Evolutionary conservation across 2,797 vertebrate species (phyloP).

Genomic region (Gastrophryne carolinensis): DNA sequence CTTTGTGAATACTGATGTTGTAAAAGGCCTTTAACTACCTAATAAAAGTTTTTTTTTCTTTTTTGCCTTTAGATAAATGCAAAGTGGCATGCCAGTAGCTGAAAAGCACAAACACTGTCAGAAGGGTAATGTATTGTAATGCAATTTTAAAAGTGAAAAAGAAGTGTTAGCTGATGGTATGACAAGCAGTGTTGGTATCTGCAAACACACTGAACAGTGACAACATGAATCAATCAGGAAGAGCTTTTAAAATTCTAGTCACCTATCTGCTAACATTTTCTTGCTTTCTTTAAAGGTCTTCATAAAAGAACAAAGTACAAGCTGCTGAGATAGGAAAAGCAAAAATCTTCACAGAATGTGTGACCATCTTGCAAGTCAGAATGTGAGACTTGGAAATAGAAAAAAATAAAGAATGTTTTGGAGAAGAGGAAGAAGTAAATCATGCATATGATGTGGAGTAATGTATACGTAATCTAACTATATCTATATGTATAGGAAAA

Average conservation of each 20-base stretch:
- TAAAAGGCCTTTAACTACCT: constrained; percentile 30
- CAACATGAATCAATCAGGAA: background rate
- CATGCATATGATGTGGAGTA: background rate
- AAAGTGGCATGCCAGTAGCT: background rate
- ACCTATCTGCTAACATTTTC: background rate
- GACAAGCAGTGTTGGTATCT: background rate
- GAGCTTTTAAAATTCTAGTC: constrained; percentile 20
- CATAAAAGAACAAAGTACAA: constrained; percentile 20
- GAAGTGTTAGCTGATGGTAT: rapidly evolving
- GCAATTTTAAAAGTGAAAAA: background rate
- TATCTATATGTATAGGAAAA: too few relatives aligned
- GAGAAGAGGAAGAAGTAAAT: background rate
- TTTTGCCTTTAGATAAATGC: background rate
- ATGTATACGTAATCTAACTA: too few relatives aligned
- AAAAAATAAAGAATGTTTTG: background rate
- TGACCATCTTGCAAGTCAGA: constrained; percentile 4
- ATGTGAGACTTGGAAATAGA: background rate
- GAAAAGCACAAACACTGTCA: background rate
- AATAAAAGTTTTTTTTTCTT: constrained; percentile 24
- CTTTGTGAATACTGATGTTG: constrained; percentile 27
- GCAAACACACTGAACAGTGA: background rate
- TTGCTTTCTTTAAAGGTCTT: background rate
- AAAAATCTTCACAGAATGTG: constrained; percentile 43
- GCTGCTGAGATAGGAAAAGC: constrained; percentile 4
- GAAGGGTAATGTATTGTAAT: constrained; percentile 5